Base-by-base conservation (phyloP, 2,113 vertebrate genomes). In the Mola mola region DNA sequence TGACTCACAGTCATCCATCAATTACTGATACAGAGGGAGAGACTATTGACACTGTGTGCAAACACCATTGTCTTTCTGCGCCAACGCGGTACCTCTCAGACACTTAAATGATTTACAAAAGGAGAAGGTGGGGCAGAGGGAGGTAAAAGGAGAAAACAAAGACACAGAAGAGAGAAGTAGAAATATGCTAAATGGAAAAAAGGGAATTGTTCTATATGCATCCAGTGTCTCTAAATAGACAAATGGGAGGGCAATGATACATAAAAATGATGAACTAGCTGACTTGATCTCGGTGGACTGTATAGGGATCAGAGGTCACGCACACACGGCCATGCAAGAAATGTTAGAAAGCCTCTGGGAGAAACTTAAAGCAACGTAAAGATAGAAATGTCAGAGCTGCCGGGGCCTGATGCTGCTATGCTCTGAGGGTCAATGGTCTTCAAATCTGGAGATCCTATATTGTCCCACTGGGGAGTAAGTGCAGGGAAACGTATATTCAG, bases 41-140 rank as follows among this genome's bases (percentile, higher is more conserved):
- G 89, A 92, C 93, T 92, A 94, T 94, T 94, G 94, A 94, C 93
- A 94, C 88, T 91, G 92, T 91, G 86, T 70, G 80, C 73, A 60
- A 85, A 91, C 89, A 89, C 93, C 90, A 91, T 92, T 93, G 94
- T 94, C 87, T 72, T 48, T 1, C 61, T 51, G 72, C 66, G 52
- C 26, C 15, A 83, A 92, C 92, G 66, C 40, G 34, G 89, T 88
- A 52, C 92, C 88, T 91, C 92, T 90, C 91, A 76, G 82, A 84
- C 90, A 78, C 90, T 87, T 87, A 91, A 92, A 90, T 91, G 93
- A 93, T 92, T 91, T 90, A 91, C 87, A 89, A 85, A 52, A 34
- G 47, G 10, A 10, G 31, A 8, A 28, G 5, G 2, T 16, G 16
- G n/a, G 19, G 22, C 17, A 1, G 10, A 8, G n/a, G 36, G 10